Evolutionary conservation across 1,140 invertebrate genomes (phyloP).

Genomic region (Bombus confusus): DNA sequence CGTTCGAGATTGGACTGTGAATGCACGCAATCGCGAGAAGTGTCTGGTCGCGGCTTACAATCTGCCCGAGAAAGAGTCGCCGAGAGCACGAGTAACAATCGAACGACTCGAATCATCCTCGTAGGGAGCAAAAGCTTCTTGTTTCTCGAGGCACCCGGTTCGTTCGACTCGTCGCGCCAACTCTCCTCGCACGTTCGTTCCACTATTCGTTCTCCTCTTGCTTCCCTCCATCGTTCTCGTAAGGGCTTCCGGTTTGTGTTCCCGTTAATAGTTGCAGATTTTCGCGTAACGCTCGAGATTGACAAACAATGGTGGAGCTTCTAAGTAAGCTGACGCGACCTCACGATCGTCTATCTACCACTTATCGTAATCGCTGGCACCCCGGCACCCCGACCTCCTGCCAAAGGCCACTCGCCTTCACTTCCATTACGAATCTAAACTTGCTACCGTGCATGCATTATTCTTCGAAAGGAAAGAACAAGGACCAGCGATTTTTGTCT

Average conservation of each 20-base stretch:
- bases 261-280: constrained; percentile 52
- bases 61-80: no score
- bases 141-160: background rate
- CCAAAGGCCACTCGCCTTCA: background rate
- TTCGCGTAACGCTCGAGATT: constrained; percentile 72
- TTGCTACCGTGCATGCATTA: background rate
- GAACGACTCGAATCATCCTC: background rate
- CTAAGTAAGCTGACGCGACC: background rate
- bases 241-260: constrained; percentile 19
- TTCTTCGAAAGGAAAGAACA: no score
- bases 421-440: background rate
- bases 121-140: background rate
- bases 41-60: background rate
- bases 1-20: background rate
- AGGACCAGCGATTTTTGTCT: no score
- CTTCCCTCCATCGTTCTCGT: background rate
- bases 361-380: background rate
- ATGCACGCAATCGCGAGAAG: background rate
- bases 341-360: background rate
- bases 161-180: background rate
- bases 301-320: constrained; percentile 68
- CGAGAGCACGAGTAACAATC: background rate
- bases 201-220: constrained; percentile 4
- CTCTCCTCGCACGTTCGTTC: background rate
- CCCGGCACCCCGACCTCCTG: no score